Evolutionary conservation across 1,140 invertebrate genomes (phyloP).

Genomic region (Leptopilina clavipes): DNA sequence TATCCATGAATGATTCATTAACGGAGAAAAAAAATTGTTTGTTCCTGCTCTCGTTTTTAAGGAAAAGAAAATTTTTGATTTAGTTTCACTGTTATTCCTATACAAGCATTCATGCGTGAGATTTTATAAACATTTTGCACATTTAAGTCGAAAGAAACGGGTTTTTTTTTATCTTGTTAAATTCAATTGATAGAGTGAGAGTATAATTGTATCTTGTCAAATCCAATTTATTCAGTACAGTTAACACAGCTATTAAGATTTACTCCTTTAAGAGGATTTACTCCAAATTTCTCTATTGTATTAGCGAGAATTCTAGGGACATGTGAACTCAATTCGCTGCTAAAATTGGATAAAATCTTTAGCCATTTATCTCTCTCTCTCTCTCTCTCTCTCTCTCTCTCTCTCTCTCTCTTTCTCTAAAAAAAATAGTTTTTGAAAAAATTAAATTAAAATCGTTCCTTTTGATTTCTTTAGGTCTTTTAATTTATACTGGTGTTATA

Average conservation of each 20-base stretch:
- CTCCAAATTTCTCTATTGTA: neutral
- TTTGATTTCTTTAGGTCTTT: neutral
- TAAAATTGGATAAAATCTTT: slow-evolving; percentile 14
- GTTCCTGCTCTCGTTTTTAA: too few species aligned
- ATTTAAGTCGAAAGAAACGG: neutral
- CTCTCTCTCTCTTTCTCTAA: neutral
- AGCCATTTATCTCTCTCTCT: neutral
- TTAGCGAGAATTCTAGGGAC: neutral
- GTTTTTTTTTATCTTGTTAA: slow-evolving; percentile 14
- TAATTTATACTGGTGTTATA: too few species aligned
- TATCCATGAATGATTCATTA: neutral
- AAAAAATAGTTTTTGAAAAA: neutral
- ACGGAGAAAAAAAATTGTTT: neutral
- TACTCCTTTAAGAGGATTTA: slow-evolving; percentile 14
- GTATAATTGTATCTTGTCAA: neutral
- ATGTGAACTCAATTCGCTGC: slow-evolving; percentile 7
- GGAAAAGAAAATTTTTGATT: too few species aligned
- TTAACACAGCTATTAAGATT: slow-evolving; percentile 11
- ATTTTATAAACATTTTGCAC: neutral
- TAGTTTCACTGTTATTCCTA: too few species aligned
- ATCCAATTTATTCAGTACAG: slow-evolving; percentile 20
- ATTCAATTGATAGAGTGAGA: neutral
- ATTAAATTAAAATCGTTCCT: too few species aligned
- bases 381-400: neutral
- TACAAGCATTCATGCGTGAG: neutral